Evolutionary conservation across 2,888 invertebrate genomes (phyloP).

Genomic region (Uropetala carovei): DNA sequence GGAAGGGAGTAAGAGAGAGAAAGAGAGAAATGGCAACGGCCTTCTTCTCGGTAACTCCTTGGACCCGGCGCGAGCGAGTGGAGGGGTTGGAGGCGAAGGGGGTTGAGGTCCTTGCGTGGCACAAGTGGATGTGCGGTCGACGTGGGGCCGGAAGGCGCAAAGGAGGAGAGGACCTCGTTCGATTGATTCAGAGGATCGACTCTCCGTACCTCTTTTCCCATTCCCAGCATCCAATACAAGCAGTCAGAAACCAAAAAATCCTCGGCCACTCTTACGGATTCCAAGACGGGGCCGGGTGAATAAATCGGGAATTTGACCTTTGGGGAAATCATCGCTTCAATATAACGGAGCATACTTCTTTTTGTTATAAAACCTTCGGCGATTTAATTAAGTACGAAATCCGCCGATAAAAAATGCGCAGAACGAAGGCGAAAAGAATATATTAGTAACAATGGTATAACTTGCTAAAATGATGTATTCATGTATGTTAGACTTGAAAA

Average conservation of each 20-base stretch:
- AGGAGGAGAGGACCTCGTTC: neutral
- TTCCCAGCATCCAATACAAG: neutral
- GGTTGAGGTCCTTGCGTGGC: neutral
- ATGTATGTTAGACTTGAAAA: too few relatives aligned
- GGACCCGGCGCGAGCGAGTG: neutral
- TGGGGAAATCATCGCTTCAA: neutral
- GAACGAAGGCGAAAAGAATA: too few relatives aligned
- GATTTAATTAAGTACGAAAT: too few relatives aligned
- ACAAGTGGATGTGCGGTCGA: neutral
- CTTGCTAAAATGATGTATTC: too few relatives aligned
- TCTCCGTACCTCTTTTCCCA: neutral
- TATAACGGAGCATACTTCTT: neutral
- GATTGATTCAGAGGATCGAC: constrained; percentile 24
- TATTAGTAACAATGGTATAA: too few relatives aligned
- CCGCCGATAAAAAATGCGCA: too few relatives aligned
- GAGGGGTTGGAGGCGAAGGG: neutral
- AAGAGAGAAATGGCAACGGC: neutral
- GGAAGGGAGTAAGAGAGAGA: neutral
- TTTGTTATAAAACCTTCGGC: neutral
- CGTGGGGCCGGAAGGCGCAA: neutral
- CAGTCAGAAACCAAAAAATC: neutral
- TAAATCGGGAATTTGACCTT: neutral
- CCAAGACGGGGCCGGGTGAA: neutral
- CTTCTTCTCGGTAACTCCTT: neutral
- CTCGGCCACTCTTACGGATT: constrained; percentile 2